Conservation (phyloP, 2,797 vertebrate species). For the Onychomys torridus region DNA sequence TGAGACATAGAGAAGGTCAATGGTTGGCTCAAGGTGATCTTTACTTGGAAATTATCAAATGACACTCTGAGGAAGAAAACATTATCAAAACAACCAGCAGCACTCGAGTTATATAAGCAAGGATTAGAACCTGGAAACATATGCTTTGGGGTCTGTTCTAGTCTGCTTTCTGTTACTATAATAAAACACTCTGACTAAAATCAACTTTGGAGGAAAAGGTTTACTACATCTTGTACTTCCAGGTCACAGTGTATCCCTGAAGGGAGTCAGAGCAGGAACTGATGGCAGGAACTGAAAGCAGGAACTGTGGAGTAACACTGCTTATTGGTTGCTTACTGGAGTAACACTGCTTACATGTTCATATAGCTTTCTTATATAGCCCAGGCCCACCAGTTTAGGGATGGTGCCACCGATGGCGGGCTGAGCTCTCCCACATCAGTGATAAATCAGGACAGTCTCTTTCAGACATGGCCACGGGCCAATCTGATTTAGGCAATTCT, state of each 20-base stretch:
- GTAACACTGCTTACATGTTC: not conserved
- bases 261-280: not conserved
- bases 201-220: not conserved
- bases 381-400: not conserved
- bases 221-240: not conserved
- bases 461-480: not conserved
- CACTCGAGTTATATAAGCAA: not conserved
- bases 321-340: not conserved
- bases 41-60: constrained; percentile 49
- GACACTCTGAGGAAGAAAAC: constrained; percentile 34
- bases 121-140: constrained; percentile 11
- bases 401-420: not conserved
- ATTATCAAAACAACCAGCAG: not conserved
- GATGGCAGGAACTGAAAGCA: not conserved
- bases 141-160: not conserved
- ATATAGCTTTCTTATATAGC: not conserved
- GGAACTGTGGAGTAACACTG: not conserved
- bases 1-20: constrained; percentile 8
- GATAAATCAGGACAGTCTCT: not conserved
- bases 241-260: not conserved
- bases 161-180: not conserved
- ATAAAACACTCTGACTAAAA: not conserved
- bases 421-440: not conserved
- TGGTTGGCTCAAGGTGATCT: not conserved
- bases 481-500: not conserved